phyloP scores from a whole-genome alignment of 2,888 invertebrate species.

The Flexamia atlantica region DNA sequence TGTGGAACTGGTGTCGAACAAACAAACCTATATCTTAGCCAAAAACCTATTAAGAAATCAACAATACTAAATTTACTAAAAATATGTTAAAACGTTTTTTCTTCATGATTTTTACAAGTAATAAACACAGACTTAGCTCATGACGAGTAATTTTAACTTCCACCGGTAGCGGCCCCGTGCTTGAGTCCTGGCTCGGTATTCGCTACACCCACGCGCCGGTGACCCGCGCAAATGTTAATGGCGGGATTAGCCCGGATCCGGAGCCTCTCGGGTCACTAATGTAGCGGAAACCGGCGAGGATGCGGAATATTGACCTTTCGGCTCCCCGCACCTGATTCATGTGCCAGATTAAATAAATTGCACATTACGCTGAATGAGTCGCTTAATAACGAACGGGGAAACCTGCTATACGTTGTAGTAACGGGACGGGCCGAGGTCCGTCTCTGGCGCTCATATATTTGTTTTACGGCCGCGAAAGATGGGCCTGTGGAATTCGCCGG shows the following conservation, averaged over 20 bases:
- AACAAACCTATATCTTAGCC: too few species aligned
- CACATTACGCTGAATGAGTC: constrained; percentile 37
- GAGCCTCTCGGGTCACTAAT: constrained; percentile 3
- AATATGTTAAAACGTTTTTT: too few species aligned
- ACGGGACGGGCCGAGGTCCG: background rate
- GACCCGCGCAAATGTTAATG: constrained; percentile 44
- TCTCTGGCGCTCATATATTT: background rate
- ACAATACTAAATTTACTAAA: too few species aligned
- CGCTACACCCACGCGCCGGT: constrained; percentile 17
- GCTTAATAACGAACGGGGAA: constrained; percentile 3
- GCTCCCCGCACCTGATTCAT: constrained; percentile 30
- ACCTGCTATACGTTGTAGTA: constrained; percentile 24
- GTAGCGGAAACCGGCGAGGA: constrained; percentile 38
- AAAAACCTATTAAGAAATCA: too few species aligned
- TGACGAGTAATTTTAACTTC: too few species aligned
- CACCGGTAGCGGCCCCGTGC: too few species aligned
- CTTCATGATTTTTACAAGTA: too few species aligned
- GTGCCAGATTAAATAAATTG: constrained; percentile 49
- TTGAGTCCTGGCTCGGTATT: background rate
- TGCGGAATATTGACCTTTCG: constrained; percentile 51
- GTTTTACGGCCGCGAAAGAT: background rate
- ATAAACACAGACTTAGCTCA: too few species aligned
- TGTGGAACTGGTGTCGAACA: too few species aligned
- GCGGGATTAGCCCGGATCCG: constrained; percentile 33
- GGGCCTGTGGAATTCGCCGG: background rate